A percentile compares a stretch with the other conserved stretches of the same genome.
These are phyloP conservation scores for Drosophila sp. DNA, from an alignment of 1,140 invertebrate species.

Conservation along the genomic window DNA sequence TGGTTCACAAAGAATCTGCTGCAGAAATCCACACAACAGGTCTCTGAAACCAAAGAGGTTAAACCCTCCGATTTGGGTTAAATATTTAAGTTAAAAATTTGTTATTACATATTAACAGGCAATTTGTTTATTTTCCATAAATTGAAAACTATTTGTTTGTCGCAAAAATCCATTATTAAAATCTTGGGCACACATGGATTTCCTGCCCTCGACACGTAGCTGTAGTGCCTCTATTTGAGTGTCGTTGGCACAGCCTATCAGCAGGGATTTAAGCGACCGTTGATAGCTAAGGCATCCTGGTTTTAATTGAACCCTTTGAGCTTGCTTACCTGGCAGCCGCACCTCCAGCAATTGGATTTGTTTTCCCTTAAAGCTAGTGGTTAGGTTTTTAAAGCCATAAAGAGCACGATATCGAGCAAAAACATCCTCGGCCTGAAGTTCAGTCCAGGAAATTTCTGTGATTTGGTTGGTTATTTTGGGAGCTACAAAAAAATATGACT, in stretches of 20 bases:
- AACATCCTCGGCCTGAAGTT: constrained; percentile 85
- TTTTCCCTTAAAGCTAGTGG: constrained; percentile 85
- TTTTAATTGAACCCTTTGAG: not conserved
- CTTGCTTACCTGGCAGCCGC: constrained; percentile 60
- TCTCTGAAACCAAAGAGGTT: constrained; percentile 87
- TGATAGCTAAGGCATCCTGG: constrained; percentile 57
- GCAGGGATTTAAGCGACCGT: constrained; percentile 79
- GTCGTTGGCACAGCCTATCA: constrained; percentile 85
- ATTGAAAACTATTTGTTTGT: constrained; percentile 65
- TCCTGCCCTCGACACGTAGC: constrained; percentile 85
- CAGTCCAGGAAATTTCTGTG: constrained; percentile 86
- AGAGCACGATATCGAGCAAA: constrained; percentile 88
- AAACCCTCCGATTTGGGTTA: constrained; percentile 89
- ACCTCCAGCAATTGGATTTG: constrained; percentile 86
- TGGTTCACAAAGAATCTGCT: constrained; percentile 93
- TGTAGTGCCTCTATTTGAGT: constrained; percentile 85
- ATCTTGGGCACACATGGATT: constrained; percentile 86
- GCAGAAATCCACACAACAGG: constrained; percentile 88
- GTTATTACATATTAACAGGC: constrained; percentile 45
- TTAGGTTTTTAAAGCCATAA: constrained; percentile 86
- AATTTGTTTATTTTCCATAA: constrained; percentile 55
- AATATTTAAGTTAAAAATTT: constrained; percentile 13
- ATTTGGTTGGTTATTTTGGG: constrained; percentile 87
- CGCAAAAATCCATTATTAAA: constrained; percentile 89
- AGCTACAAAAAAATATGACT: constrained; percentile 83